Base-by-base conservation (phyloP, 2,797 vertebrate genomes). In the Sus cebifrons region DNA sequence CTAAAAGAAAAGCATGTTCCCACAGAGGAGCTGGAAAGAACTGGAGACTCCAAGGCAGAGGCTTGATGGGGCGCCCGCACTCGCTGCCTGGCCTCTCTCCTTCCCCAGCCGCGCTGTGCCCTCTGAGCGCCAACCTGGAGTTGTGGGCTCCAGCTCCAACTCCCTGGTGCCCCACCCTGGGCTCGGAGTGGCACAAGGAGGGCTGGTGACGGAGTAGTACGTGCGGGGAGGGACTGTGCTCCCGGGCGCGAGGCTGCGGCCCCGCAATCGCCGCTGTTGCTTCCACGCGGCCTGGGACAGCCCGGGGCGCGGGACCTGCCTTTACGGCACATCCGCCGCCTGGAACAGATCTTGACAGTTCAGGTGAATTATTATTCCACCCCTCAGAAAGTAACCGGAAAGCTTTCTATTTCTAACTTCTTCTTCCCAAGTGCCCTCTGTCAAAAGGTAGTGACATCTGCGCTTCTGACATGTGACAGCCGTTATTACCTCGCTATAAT, bases 381-480 rank as follows among this genome's bases (percentile, higher is more conserved):
- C 65, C 96, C 93, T 97, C 54, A 11, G 82, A 89, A 65, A 96
- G 86, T 7, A 88, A 49, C 83, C 84, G 71, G 70, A 86, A 89
- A 78, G 94, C 56, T 83, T 96, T 87, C 84, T 32, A 21, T 91
- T 95, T 96, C 77, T 82, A 95, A 91, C 70, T 91, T 71, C 93
- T 95, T 97, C 58, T 90, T 96, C 91, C 92, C 91, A 86, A 90
- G 86, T 95, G 73, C 89, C 67, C 97, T 68, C 91, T 94, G 94
- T 96, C 96, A 84, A 78, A 82, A 90, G 62, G 81, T 75, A 68
- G 49, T 75, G 96, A 97, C 67, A 91, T 58, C 96, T 86, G 58
- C 70, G 58, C 32, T 27, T 62, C 67, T 86, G 87, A 93, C 70
- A 29, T 2, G 79, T 93, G 96, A 86, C 60, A 75, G 87, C 86